phyloP scores from a whole-genome alignment of 2,888 invertebrate species.

The Netelia melanura region DNA sequence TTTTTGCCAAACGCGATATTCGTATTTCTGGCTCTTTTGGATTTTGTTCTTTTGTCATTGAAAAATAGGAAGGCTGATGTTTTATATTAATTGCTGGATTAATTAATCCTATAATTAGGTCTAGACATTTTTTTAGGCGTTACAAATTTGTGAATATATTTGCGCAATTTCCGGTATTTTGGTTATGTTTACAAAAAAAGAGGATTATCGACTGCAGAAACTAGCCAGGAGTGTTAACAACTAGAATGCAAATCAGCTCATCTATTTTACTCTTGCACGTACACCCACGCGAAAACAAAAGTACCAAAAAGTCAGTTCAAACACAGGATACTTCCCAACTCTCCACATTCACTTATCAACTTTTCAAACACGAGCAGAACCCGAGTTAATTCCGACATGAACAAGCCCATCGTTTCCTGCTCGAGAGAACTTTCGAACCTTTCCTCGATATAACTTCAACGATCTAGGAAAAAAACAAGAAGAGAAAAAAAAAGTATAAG shows the following conservation, averaged over 20 bases:
- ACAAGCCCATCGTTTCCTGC: slow-evolving; percentile 50
- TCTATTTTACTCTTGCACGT: neutral
- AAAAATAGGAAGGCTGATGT: neutral
- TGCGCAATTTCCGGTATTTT: neutral
- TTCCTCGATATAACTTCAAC: neutral
- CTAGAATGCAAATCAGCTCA: neutral
- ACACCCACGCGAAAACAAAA: neutral
- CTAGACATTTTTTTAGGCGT: neutral
- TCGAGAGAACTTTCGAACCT: slow-evolving; percentile 28
- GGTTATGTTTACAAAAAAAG: neutral
- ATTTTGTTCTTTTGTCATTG: neutral
- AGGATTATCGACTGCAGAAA: slow-evolving; percentile 1
- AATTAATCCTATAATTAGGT: neutral
- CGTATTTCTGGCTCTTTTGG: neutral
- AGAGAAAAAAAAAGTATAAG: neutral
- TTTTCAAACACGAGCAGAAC: slow-evolving; percentile 52
- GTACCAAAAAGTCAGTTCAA: neutral
- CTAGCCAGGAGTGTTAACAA: neutral
- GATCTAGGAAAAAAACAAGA: neutral
- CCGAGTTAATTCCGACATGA: slow-evolving; percentile 48
- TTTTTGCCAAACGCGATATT: too few relatives aligned
- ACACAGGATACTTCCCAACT: slow-evolving; percentile 3
- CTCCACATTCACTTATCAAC: slow-evolving; percentile 57
- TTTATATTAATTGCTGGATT: neutral
- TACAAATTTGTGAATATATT: too few relatives aligned